A percentile compares a stretch with the other conserved stretches of the same genome.
phyloP scores from a whole-genome alignment of 2,113 vertebrate genomes.

The Microcebus jonahi region DNA sequence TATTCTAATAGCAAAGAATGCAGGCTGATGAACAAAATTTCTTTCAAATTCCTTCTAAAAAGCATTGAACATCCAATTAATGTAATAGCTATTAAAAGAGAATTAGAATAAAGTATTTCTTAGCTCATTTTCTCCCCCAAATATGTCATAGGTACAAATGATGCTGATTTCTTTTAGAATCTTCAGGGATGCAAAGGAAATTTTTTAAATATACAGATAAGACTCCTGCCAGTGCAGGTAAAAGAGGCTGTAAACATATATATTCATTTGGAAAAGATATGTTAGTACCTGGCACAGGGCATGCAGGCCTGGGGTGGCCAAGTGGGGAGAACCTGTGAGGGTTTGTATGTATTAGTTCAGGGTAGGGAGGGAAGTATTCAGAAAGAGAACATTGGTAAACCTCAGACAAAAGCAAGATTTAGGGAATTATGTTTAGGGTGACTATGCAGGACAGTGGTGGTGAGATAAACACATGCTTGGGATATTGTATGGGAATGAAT shows the following conservation, averaged over 20 bases:
- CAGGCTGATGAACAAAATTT: background rate
- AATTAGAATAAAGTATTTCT: slow-evolving; percentile 42
- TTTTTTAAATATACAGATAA: background rate
- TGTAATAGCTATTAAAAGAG: background rate
- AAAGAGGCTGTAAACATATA: background rate
- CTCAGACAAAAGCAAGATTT: background rate
- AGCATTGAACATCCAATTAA: background rate
- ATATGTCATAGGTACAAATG: background rate
- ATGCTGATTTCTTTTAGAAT: background rate
- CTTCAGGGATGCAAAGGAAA: background rate
- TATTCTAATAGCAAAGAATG: slow-evolving; percentile 14
- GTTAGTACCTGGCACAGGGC: background rate
- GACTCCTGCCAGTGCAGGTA: background rate
- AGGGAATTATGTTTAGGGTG: background rate
- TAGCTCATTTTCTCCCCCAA: slow-evolving; percentile 13
- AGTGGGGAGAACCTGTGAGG: background rate
- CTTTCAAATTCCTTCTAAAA: slow-evolving; percentile 42
- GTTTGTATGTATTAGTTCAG: background rate
- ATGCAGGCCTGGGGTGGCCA: fast-evolving
- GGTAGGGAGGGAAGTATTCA: background rate
- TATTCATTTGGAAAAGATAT: background rate
- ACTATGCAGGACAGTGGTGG: background rate
- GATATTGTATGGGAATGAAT: background rate
- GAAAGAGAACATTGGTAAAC: background rate
- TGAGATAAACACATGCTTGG: background rate